phyloP scores from a whole-genome alignment of 2,113 vertebrate species.

The Campylomormyrus numenius region DNA sequence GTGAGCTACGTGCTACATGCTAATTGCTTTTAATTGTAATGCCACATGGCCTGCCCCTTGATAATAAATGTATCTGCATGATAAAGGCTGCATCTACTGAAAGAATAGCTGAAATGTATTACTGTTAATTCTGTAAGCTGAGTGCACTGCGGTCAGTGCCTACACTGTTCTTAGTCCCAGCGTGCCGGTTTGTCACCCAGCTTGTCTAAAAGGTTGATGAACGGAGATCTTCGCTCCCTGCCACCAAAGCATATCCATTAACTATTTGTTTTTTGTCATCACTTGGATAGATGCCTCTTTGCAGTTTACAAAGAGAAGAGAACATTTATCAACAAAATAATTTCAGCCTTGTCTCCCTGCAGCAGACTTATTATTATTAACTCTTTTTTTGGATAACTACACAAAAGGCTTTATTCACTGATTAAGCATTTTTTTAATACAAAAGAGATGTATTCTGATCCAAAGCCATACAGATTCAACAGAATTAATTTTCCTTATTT shows the following conservation, averaged over 20 bases:
- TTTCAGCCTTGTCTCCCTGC: background rate
- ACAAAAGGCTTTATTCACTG: background rate
- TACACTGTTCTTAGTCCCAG: background rate
- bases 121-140: background rate
- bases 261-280: background rate
- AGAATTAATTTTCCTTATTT: background rate
- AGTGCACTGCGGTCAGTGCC: background rate
- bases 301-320: background rate
- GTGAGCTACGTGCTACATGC: background rate
- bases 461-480: background rate
- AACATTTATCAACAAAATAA: background rate
- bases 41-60: background rate
- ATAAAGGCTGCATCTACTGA: conserved; percentile 4
- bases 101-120: conserved; percentile 9
- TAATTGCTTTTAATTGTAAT: conserved; percentile 2
- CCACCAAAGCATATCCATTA: background rate
- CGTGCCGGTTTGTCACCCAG: background rate
- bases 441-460: background rate
- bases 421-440: background rate
- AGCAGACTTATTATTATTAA: background rate
- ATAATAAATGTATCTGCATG: background rate
- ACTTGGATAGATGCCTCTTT: background rate
- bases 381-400: background rate
- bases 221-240: background rate
- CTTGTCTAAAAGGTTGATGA: background rate